Base-by-base conservation (phyloP, 2,797 vertebrate genomes). In the Tenualosa ilisha region DNA sequence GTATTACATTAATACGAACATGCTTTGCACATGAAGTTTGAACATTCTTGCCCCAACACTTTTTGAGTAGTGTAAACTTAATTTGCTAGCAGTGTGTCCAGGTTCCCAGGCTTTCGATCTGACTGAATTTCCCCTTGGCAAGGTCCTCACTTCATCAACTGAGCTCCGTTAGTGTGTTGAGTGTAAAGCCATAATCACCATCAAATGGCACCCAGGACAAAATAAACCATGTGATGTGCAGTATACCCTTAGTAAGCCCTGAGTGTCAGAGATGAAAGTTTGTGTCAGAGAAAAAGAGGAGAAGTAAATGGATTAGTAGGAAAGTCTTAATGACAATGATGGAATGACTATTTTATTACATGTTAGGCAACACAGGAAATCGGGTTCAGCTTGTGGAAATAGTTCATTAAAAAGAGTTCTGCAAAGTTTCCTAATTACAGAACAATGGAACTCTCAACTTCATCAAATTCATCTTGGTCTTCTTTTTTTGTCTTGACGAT, bases 321-420 rank as follows among this genome's bases (percentile, higher is more conserved):
- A 31, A 37, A 68, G 63, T 63, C 59, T 40, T 72, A 22, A 87
- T 81, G 86, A 85, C 24, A 75, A 24, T 79, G 51, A 24, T 22
- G 54, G 83, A 83, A 86, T 56, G 51, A 40, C 22, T 84, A 54
- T 79, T 86, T 79, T 61, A 85, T 26, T 86, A 75, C 86, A 88
- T 85, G 56, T 88, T 83, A 85, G 85, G 72, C 46, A 82, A 81
- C 12, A 20, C 51, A 68, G 49, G 68, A 86, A 84, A 85, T 50
- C 59, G 12, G 40, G 54, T 82, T 63, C 51, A 79, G 79, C 2
- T 50, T 31, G 81, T 85, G 81, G 86, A 88, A 82, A 84, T 20
- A 72, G 68, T 83, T 82, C 84, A 86, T 88, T 87, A 84, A 85
- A 59, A 51, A 81, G 43, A 22, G 84, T 89, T 82, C 46, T 68